Percentiles rank a stretch among this genome's conserved stretches.
These are phyloP conservation scores for Neoscelio sp. DNA, from an alignment of 2,888 invertebrate species.

Conservation along the genomic window DNA sequence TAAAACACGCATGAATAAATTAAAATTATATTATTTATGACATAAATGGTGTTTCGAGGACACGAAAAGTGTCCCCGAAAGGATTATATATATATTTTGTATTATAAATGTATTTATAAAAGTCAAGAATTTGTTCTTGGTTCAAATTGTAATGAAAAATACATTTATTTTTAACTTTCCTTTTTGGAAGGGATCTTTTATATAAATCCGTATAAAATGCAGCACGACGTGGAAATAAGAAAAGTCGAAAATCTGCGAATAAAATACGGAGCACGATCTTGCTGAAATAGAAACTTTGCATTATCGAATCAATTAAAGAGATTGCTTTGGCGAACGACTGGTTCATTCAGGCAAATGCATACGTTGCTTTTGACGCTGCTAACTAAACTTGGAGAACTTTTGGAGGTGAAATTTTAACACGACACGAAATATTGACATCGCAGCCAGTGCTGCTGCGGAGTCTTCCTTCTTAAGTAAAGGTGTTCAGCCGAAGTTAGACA, in stretches of 20 bases:
- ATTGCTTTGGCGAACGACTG: constrained; percentile 46
- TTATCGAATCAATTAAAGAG: constrained; percentile 56
- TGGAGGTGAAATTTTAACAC: constrained; percentile 45
- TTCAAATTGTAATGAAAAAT: no score
- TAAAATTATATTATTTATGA: not conserved
- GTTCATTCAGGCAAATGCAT: constrained; percentile 35
- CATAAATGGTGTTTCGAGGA: no score
- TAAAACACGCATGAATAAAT: not conserved
- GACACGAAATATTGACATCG: constrained; percentile 63
- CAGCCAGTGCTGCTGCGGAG: constrained; percentile 9
- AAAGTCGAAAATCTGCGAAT: constrained; percentile 15
- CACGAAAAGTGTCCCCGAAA: no score
- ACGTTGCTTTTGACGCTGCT: constrained; percentile 10
- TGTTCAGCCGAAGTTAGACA: constrained; percentile 57
- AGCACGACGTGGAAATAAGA: constrained; percentile 12
- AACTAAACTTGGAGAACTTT: constrained; percentile 42
- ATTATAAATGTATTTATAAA: no score
- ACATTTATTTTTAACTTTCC: no score
- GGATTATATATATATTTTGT: no score
- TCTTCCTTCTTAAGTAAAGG: constrained; percentile 49
- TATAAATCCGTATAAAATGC: not conserved
- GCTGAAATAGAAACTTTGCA: constrained; percentile 47
- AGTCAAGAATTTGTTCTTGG: no score
- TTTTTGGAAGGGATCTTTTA: no score
- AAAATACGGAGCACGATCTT: constrained; percentile 7